Percentiles rank a stretch among this genome's conserved stretches.
phyloP scores from a whole-genome alignment of 2,888 invertebrate species.

The Exephanes ischioxanthus region DNA sequence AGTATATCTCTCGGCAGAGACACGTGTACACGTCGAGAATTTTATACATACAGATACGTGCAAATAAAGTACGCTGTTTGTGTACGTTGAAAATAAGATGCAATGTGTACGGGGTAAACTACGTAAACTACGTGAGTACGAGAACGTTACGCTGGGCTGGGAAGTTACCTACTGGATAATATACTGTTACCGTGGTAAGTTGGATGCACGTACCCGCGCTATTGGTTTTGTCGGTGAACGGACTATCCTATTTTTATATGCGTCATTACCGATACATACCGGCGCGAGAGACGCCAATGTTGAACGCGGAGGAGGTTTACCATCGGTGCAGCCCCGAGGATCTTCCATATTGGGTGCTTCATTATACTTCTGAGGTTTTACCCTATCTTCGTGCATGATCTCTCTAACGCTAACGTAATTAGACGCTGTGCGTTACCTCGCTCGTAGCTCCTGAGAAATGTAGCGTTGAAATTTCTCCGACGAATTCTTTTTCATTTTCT shows the following conservation, averaged over 20 bases:
- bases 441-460: conserved; percentile 54
- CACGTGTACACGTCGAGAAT: conserved; percentile 19
- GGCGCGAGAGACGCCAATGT: not conserved
- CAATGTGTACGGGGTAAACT: conserved; percentile 20
- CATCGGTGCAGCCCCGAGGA: conserved; percentile 27
- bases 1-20: not conserved
- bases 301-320: conserved; percentile 43
- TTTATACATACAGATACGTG: not conserved
- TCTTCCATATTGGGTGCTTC: conserved; percentile 63
- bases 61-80: conserved; percentile 20
- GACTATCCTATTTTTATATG: conserved; percentile 57
- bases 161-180: conserved; percentile 18
- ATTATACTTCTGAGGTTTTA: conserved; percentile 58
- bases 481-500: not conserved
- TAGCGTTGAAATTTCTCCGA: not conserved
- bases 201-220: conserved; percentile 32
- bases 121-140: conserved; percentile 40
- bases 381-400: conserved; percentile 63
- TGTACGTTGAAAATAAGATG: conserved; percentile 27
- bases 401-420: conserved; percentile 55
- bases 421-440: conserved; percentile 56
- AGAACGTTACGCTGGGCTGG: conserved; percentile 39
- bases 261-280: conserved; percentile 52
- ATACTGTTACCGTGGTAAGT: conserved; percentile 34
- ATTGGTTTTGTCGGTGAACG: conserved; percentile 48